Evolutionary conservation across 2,888 invertebrate species (phyloP).

Genomic region (Lithodes maja): DNA sequence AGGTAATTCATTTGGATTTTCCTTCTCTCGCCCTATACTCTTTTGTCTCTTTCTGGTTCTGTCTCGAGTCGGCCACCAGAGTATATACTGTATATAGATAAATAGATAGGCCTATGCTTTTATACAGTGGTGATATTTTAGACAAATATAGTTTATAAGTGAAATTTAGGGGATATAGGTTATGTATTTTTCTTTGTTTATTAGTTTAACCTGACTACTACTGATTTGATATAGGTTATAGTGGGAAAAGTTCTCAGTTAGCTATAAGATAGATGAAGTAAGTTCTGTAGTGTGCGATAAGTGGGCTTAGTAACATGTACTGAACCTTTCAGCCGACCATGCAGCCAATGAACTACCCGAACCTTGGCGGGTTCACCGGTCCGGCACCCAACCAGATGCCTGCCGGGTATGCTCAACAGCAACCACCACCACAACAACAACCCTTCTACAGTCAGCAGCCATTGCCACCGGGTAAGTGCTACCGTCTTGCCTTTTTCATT

Average conservation of each 20-base stretch:
- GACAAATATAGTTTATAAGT: neutral
- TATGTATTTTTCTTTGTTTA: too few species aligned
- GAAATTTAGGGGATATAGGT: neutral
- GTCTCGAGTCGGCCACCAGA: neutral
- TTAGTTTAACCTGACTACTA: too few species aligned
- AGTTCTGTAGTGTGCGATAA: too few species aligned
- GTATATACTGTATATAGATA: too few species aligned
- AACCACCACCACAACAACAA: conserved; percentile 68
- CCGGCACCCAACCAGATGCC: conserved; percentile 65
- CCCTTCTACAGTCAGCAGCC: conserved; percentile 64
- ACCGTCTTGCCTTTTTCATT: neutral
- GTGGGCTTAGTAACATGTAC: too few species aligned
- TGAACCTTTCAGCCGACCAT: conserved; percentile 59
- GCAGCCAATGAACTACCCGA: conserved; percentile 64
- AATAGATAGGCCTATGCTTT: too few species aligned
- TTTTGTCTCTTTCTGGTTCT: neutral
- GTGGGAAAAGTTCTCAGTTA: too few species aligned
- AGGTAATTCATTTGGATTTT: neutral
- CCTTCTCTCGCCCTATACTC: neutral
- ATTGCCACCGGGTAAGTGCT: conserved; percentile 66
- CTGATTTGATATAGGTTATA: too few species aligned
- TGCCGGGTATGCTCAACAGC: conserved; percentile 59
- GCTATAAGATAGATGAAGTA: too few species aligned
- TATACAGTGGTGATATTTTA: too few species aligned
- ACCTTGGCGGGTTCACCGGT: conserved; percentile 37